These are phyloP conservation scores for Sisyra nigra DNA, from an alignment of 2,888 invertebrate species.

Conservation along the genomic window DNA sequence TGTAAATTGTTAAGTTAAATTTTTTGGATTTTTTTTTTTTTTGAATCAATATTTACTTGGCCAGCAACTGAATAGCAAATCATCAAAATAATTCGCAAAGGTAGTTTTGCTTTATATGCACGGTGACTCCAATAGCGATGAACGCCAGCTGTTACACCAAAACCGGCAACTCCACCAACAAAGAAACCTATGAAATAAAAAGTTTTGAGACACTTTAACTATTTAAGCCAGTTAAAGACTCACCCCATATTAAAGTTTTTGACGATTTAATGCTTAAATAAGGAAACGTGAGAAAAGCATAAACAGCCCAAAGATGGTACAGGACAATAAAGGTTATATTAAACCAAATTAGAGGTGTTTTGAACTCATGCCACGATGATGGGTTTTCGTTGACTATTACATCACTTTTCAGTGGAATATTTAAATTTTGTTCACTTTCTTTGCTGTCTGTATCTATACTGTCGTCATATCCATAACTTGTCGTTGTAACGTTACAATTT, in stretches of 20 bases:
- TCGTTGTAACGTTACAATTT: not conserved
- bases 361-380: constrained; percentile 22
- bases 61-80: constrained; percentile 45
- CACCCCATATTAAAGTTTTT: constrained; percentile 34
- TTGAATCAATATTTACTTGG: constrained; percentile 36
- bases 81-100: constrained; percentile 39
- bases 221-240: constrained; percentile 21
- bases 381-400: not conserved
- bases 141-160: constrained; percentile 53
- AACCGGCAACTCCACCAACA: constrained; percentile 39
- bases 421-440: not conserved
- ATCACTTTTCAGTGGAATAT: not conserved
- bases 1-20: constrained; percentile 18
- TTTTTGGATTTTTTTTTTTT: not conserved
- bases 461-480: not conserved
- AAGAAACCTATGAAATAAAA: constrained; percentile 28
- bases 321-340: constrained; percentile 37
- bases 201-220: not conserved
- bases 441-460: not conserved
- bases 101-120: constrained; percentile 46
- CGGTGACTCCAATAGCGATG: constrained; percentile 53
- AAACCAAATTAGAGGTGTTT: constrained; percentile 46
- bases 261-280: constrained; percentile 26
- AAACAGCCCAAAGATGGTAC: constrained; percentile 31
- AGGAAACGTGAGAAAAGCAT: constrained; percentile 24